phyloP scores from a whole-genome alignment of 2,888 invertebrate species.

The Drosophila rubida region DNA sequence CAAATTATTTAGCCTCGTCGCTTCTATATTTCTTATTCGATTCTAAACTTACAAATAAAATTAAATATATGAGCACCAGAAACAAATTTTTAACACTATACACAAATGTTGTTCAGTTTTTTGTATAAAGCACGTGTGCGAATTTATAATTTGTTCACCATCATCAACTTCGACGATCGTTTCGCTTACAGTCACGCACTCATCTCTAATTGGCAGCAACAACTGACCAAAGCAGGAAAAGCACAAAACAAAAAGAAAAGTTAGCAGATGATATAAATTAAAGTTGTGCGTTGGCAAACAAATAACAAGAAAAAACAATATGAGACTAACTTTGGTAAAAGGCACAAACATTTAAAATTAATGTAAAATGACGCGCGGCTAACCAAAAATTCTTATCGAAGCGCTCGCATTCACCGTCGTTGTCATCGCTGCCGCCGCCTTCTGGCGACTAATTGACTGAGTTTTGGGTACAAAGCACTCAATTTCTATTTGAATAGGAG shows the following conservation, averaged over 20 bases:
- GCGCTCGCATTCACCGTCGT: slow-evolving; percentile 27
- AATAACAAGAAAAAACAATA: background rate
- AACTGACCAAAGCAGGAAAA: slow-evolving; percentile 25
- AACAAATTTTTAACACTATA: background rate
- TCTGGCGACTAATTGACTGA: slow-evolving; percentile 63
- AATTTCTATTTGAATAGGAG: slow-evolving; percentile 74
- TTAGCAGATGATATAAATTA: slow-evolving; percentile 6
- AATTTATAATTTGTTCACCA: slow-evolving; percentile 3
- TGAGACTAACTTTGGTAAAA: background rate
- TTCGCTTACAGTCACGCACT: slow-evolving; percentile 39
- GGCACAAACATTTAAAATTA: slow-evolving; percentile 15
- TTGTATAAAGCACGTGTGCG: slow-evolving; percentile 37
- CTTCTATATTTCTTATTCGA: background rate
- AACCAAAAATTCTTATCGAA: slow-evolving; percentile 27
- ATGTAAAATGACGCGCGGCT: slow-evolving; percentile 37
- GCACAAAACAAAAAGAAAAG: slow-evolving; percentile 1
- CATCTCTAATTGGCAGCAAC: slow-evolving; percentile 51
- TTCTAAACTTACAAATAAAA: background rate
- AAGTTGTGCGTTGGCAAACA: slow-evolving; percentile 15
- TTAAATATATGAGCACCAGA: background rate
- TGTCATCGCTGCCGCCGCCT: slow-evolving; percentile 54
- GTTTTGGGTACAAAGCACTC: slow-evolving; percentile 66
- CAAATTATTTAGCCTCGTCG: background rate
- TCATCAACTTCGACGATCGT: slow-evolving; percentile 28
- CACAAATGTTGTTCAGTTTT: background rate